Evolutionary conservation across 2,888 invertebrate species (phyloP).

Genomic region (Polymixis lichenea): DNA sequence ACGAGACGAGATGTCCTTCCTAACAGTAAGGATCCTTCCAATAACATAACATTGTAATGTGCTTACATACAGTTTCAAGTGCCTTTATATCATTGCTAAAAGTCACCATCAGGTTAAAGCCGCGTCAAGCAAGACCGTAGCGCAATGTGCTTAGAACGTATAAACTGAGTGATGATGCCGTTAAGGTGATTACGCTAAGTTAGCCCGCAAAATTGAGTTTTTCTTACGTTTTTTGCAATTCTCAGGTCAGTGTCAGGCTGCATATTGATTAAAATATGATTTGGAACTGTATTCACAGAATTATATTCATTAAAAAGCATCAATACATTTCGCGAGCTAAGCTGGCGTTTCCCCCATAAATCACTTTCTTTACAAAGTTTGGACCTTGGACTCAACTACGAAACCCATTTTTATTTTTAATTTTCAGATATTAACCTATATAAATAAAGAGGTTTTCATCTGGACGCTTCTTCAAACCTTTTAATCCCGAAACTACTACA

Average conservation of each 20-base stretch:
- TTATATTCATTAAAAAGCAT: too few species aligned
- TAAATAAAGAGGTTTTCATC: neutral
- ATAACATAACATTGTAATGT: neutral
- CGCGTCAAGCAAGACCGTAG: neutral
- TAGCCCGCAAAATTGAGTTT: too few species aligned
- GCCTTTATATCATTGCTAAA: slow-evolving; percentile 5
- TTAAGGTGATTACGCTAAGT: too few species aligned
- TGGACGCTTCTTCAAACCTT: neutral
- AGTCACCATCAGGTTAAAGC: neutral
- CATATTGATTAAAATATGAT: too few species aligned
- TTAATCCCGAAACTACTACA: neutral
- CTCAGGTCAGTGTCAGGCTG: too few species aligned
- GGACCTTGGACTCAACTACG: too few species aligned
- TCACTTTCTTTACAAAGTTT: neutral
- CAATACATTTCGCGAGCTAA: too few species aligned
- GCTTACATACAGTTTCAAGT: neutral
- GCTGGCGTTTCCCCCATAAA: too few species aligned
- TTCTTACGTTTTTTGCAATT: too few species aligned
- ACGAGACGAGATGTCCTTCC: neutral
- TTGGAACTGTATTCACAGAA: too few species aligned
- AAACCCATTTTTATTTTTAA: too few species aligned
- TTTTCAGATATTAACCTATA: too few species aligned
- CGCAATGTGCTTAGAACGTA: neutral
- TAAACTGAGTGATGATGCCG: neutral
- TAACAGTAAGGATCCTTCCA: neutral